Evolutionary conservation across 2,797 vertebrate genomes (phyloP).

Genomic region (Syncerus caffer): DNA sequence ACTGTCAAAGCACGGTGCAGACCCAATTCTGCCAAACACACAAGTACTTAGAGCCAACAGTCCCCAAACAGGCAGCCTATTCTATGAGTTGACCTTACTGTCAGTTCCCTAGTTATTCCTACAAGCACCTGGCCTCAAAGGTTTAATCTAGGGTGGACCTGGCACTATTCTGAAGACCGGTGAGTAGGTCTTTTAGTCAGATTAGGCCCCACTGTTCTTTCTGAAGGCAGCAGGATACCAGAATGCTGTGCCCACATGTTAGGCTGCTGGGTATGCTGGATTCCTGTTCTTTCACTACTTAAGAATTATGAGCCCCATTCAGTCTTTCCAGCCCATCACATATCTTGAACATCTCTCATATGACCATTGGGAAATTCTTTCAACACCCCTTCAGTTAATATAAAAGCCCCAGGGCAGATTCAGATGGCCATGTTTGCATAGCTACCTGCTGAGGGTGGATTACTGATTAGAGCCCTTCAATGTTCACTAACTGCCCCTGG

Average conservation of each 20-base stretch:
- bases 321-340: not conserved
- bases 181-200: not conserved
- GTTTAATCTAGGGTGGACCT: not conserved
- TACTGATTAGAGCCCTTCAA: not conserved
- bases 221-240: not conserved
- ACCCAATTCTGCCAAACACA: not conserved
- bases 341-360: not conserved
- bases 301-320: not conserved
- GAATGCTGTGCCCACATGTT: not conserved
- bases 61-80: not conserved
- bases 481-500: not conserved
- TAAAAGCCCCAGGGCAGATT: constrained; percentile 15
- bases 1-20: not conserved
- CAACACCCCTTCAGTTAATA: not conserved
- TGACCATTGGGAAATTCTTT: constrained; percentile 16
- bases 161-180: not conserved
- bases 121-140: not conserved
- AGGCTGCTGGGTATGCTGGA: not conserved
- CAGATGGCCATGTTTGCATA: not conserved
- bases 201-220: not conserved
- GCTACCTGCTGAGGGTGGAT: constrained; percentile 1
- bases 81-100: not conserved
- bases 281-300: constrained; percentile 9
- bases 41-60: not conserved
- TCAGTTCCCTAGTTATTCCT: not conserved